These are phyloP conservation scores for Cheilosia urbana DNA, from an alignment of 2,888 invertebrate species.

Conservation along the genomic window DNA sequence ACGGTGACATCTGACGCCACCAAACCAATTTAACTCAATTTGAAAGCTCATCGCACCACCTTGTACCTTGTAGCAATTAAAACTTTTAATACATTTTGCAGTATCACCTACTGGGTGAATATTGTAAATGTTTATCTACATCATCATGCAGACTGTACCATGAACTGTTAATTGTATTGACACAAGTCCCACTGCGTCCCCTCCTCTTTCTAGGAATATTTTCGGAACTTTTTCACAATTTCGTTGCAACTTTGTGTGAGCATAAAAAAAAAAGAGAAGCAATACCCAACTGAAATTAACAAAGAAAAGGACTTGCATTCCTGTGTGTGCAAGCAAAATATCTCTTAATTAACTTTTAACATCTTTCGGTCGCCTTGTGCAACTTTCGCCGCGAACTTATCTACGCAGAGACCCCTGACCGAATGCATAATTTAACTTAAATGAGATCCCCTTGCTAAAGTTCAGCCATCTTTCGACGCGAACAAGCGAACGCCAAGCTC, in stretches of 20 bases:
- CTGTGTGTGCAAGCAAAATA: slow-evolving; percentile 57
- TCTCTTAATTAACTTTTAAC: slow-evolving; percentile 75
- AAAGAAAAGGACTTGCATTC: slow-evolving; percentile 45
- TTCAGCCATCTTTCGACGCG: slow-evolving; percentile 46
- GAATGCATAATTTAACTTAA: slow-evolving; percentile 74
- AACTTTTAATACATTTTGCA: no score
- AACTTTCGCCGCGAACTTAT: slow-evolving; percentile 49
- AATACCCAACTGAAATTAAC: slow-evolving; percentile 49
- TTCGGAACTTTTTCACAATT: slow-evolving; percentile 36
- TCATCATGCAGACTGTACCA: slow-evolving; percentile 28
- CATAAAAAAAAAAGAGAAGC: slow-evolving; percentile 12
- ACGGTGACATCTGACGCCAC: no score
- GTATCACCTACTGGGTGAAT: no score
- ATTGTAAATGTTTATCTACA: no score
- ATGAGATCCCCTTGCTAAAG: slow-evolving; percentile 50
- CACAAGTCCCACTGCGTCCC: slow-evolving; percentile 42
- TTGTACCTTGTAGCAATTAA: no score
- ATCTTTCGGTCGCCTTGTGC: slow-evolving; percentile 63
- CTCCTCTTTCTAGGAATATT: slow-evolving; percentile 18
- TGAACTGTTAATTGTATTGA: slow-evolving; percentile 65
- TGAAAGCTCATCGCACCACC: no score
- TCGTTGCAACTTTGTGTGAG: slow-evolving; percentile 35
- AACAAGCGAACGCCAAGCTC: slow-evolving; percentile 27
- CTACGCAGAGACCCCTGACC: slow-evolving; percentile 42
- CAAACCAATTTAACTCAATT: no score